Percentiles rank a stretch among this genome's conserved stretches.
Conservation (phyloP, 2,888 invertebrate genomes). For the Baronia brevicornis region DNA sequence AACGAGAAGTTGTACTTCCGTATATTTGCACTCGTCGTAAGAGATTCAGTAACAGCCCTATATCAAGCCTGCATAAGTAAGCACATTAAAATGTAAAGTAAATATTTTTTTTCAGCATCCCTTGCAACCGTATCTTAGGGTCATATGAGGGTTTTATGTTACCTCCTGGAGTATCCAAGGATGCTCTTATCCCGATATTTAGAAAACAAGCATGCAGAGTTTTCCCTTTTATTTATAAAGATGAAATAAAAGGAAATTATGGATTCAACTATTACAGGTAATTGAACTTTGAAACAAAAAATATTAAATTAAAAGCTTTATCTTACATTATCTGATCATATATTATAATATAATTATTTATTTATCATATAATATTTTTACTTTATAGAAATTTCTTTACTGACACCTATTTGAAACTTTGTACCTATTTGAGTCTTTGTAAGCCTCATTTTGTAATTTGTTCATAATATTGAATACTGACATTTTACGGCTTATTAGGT, state of each 20-base stretch:
- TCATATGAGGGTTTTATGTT: conserved; percentile 84
- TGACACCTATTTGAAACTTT: not conserved
- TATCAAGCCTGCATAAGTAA: too few species aligned
- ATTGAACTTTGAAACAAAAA: too few species aligned
- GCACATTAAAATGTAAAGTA: too few species aligned
- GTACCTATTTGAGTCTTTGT: not conserved
- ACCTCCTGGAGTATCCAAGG: conserved; percentile 74
- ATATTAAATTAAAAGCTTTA: not conserved
- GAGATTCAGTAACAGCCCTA: too few species aligned
- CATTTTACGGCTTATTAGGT: conserved; percentile 33
- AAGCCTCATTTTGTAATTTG: not conserved
- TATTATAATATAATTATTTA: not conserved
- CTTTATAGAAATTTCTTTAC: not conserved
- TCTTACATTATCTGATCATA: not conserved
- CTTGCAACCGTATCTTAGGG: conserved; percentile 82
- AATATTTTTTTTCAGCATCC: conserved; percentile 52
- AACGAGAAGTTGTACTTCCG: too few species aligned
- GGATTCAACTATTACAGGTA: conserved; percentile 80
- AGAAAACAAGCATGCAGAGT: conserved; percentile 87
- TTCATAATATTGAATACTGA: not conserved
- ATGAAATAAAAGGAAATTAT: conserved; percentile 30
- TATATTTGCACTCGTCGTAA: too few species aligned
- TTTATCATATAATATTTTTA: not conserved
- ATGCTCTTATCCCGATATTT: conserved; percentile 77
- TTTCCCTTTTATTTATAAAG: conserved; percentile 57